These are phyloP conservation scores for Poicephalus gulielmi DNA, from an alignment of 2,113 vertebrate species.

Conservation along the genomic window DNA sequence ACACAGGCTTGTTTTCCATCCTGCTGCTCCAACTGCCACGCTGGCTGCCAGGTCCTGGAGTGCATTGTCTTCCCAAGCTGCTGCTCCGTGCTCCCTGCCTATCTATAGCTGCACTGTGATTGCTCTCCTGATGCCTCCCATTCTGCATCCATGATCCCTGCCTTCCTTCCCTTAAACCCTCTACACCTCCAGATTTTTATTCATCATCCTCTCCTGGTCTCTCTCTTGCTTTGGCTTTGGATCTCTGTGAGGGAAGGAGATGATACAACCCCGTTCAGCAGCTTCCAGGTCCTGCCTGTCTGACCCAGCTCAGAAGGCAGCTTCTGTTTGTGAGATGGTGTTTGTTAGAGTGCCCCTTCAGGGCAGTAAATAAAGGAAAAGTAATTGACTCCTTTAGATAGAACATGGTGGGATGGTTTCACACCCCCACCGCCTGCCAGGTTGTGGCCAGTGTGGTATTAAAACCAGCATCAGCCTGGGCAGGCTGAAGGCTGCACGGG, in stretches of 20 bases:
- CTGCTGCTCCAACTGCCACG: not conserved
- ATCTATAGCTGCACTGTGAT: not conserved
- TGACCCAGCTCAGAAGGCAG: not conserved
- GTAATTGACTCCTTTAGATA: not conserved
- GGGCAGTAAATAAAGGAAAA: not conserved
- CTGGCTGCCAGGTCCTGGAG: not conserved
- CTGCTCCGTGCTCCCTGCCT: not conserved
- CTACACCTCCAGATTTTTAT: not conserved
- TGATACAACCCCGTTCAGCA: not conserved
- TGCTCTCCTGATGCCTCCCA: not conserved
- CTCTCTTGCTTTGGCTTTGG: not conserved
- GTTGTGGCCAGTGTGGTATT: accelerated
- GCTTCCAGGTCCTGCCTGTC: not conserved
- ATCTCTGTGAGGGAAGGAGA: not conserved
- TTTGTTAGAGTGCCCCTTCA: not conserved
- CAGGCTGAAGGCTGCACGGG: not conserved
- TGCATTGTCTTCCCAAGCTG: not conserved
- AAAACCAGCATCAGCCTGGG: not conserved
- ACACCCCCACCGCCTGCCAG: not conserved
- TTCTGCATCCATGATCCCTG: not conserved
- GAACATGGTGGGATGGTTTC: not conserved
- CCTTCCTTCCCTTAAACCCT: not conserved
- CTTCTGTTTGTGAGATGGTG: not conserved
- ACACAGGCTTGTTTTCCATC: not conserved
- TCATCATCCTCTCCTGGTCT: not conserved